A percentile compares a stretch with the other conserved stretches of the same genome.
phyloP scores from a whole-genome alignment of 2,888 invertebrate species.

The Entomobrya proxima region DNA sequence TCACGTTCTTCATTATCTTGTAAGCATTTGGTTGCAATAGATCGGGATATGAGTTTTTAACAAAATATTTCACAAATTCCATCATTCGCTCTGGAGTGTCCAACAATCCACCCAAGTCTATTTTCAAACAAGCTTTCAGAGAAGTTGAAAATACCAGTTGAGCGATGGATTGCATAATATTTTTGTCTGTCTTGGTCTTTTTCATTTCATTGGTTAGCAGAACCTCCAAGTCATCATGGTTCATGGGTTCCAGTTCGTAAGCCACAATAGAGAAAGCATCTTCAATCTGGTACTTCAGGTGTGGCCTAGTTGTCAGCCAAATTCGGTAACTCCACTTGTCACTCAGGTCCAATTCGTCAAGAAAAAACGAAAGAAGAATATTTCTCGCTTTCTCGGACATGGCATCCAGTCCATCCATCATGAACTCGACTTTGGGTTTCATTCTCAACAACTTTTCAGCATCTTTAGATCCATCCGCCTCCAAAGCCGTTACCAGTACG shows the following conservation, averaged over 20 bases:
- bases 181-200: neutral
- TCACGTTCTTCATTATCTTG: neutral
- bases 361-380: neutral
- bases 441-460: too few species aligned
- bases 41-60: neutral
- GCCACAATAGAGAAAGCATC: constrained; percentile 1
- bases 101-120: neutral
- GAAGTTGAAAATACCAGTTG: neutral
- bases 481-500: neutral
- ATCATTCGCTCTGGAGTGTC: neutral
- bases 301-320: constrained; percentile 20
- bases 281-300: constrained; percentile 1
- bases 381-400: neutral
- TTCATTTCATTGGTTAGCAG: neutral
- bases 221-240: neutral
- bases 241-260: neutral
- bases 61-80: neutral
- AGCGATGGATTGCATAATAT: neutral
- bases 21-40: neutral
- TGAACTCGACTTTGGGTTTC: constrained; percentile 27
- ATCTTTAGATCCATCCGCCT: too few species aligned
- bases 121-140: neutral
- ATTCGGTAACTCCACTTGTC: constrained; percentile 15
- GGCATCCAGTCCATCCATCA: constrained; percentile 24
- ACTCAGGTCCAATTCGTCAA: neutral